Base-by-base conservation (phyloP, 2,797 vertebrate genomes). In the Peromyscus aztecus region DNA sequence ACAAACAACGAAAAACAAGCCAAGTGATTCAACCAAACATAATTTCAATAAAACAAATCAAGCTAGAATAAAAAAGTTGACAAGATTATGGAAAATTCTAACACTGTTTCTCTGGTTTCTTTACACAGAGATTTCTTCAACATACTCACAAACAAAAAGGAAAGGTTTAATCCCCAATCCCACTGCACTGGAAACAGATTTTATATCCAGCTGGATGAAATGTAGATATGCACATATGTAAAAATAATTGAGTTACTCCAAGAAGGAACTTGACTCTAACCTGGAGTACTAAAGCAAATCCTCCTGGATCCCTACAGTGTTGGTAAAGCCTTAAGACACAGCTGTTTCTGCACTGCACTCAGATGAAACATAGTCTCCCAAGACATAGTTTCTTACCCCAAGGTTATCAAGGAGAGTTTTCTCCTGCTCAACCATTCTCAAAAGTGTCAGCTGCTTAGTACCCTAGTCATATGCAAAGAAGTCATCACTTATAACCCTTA, bases 401-500 rank as follows among this genome's bases (percentile, higher is more conserved):
- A n/a, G 16, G 34, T n/a, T 69, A 69, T n/a, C 34, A 69, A 69
- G 6, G 6, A 69, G 16, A 57, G 19, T 37, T 31, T 78, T 12
- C 17, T 89, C n/a, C 1, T 37, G 19, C 24, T 46, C 34, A 78
- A 49, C 4, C 34, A 59, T 67, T 46, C 13, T 17, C 75, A 57
- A 57, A 78, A 88, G 7, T 17, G 1, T 67, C 10, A 10, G 7
- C 40, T 55, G 6, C 8, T 16, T 46, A 7, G 23, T 85, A 43
- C 2, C 9, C 5, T 27, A 63, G 6, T 19, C 24, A 16, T 52
- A 27, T 81, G 34, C 4, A 37, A 24, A 21, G 21, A 19, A 9
- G 23, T 0, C 29, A 19, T 71, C 19, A 37, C 8, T 27, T 43
- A 43, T 12, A 59, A 6, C 2, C 11, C 0, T n/a, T 4, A 82